phyloP scores from a whole-genome alignment of 2,113 vertebrate species.

The Silurus meridionalis region DNA sequence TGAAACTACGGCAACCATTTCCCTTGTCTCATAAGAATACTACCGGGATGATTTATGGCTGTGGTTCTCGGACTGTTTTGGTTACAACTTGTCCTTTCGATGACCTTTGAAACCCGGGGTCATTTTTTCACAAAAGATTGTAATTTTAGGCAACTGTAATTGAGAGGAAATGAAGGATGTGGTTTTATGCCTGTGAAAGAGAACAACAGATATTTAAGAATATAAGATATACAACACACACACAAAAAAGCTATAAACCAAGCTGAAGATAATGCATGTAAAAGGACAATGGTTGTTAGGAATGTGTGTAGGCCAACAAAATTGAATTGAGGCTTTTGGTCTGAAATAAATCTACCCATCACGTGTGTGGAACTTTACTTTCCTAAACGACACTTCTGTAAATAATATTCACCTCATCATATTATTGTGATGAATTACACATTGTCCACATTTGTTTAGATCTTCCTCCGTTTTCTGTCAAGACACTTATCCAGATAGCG shows the following conservation, averaged over 20 bases:
- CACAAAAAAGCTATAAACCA: neutral
- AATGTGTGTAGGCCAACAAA: neutral
- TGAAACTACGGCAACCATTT: neutral
- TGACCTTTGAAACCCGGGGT: neutral
- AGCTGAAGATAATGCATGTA: neutral
- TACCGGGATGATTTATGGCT: neutral
- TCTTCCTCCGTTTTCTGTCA: neutral
- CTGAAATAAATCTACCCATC: neutral
- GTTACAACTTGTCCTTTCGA: neutral
- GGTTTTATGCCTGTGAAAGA: neutral
- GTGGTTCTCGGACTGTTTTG: neutral
- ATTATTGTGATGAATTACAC: neutral
- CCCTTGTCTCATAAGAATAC: neutral
- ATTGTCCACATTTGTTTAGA: neutral
- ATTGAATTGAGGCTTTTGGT: neutral
- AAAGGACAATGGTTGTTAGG: neutral
- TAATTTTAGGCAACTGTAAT: neutral
- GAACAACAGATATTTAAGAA: neutral
- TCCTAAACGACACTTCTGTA: neutral
- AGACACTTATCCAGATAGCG: constrained; percentile 3
- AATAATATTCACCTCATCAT: neutral
- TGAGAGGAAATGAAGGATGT: neutral
- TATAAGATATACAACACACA: neutral
- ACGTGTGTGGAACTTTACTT: neutral
- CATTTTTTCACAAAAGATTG: neutral